Conservation (phyloP, 2,113 vertebrate genomes). For the Miniopterus natalensis region DNA sequence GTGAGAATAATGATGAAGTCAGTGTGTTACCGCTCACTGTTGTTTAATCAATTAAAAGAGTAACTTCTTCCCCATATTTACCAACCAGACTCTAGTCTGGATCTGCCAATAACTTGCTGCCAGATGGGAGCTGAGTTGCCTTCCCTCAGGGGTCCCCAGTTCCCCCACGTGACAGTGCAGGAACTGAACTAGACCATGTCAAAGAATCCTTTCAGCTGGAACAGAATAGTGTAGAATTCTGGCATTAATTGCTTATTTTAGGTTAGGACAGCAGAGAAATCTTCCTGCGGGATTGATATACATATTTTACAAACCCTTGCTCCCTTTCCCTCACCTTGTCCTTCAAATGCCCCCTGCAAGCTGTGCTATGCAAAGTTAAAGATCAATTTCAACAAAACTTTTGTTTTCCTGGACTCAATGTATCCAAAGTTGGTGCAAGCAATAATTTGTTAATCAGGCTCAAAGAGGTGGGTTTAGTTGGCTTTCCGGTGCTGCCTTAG, state of each 20-base stretch:
- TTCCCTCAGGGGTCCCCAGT: background rate
- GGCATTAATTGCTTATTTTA: background rate
- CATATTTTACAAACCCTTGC: background rate
- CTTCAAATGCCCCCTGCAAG: background rate
- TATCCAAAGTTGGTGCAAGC: background rate
- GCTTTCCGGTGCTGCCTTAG: background rate
- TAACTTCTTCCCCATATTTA: background rate
- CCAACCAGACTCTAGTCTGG: background rate
- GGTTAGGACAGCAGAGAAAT: background rate
- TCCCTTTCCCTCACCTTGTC: background rate
- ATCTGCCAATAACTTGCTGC: background rate
- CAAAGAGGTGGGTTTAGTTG: background rate
- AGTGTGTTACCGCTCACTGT: background rate
- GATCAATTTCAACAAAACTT: background rate
- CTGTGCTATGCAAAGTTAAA: background rate
- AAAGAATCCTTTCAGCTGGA: background rate
- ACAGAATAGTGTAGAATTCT: background rate
- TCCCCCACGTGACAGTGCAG: background rate
- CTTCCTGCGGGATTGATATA: background rate
- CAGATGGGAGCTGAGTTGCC: no score
- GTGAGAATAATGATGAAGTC: background rate
- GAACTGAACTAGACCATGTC: background rate
- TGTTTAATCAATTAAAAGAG: background rate
- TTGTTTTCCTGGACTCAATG: background rate
- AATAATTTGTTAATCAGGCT: background rate